Evolutionary conservation across 2,888 invertebrate genomes (phyloP).

Genomic region (Metallyticus violacea): DNA sequence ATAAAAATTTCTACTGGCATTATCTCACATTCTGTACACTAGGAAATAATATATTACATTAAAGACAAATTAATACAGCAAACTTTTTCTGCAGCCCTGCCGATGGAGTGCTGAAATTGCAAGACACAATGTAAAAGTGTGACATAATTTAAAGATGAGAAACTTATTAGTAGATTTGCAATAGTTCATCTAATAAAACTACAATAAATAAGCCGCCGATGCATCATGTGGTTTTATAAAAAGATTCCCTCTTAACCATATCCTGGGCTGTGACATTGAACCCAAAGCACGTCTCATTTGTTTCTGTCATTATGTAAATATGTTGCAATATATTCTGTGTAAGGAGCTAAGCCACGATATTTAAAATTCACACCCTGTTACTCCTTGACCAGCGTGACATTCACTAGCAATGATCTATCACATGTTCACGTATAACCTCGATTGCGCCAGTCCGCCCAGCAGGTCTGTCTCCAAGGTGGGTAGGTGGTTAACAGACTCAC

Average conservation of each 20-base stretch:
- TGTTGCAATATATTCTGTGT: not conserved
- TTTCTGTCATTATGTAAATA: conserved; percentile 10
- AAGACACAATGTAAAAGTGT: no score
- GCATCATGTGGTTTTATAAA: not conserved
- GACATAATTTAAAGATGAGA: no score
- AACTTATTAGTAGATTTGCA: no score
- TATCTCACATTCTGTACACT: no score
- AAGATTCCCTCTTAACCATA: not conserved
- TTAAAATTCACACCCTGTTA: conserved; percentile 18
- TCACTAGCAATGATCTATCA: conserved; percentile 11
- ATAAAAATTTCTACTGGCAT: no score
- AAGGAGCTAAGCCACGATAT: not conserved
- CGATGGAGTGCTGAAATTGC: no score
- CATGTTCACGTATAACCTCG: conserved; percentile 10
- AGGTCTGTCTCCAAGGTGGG: not conserved
- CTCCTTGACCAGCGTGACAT: conserved; percentile 15
- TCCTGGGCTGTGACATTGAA: not conserved
- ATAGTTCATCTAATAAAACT: no score
- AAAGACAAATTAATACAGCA: no score
- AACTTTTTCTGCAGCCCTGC: no score
- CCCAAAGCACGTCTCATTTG: not conserved
- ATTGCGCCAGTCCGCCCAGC: not conserved
- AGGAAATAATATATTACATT: no score
- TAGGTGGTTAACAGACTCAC: not conserved
- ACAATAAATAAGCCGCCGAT: not conserved